A percentile compares a stretch with the other conserved stretches of the same genome.
Conservation (phyloP, 2,113 vertebrate genomes). For the Guaruba guarouba region DNA sequence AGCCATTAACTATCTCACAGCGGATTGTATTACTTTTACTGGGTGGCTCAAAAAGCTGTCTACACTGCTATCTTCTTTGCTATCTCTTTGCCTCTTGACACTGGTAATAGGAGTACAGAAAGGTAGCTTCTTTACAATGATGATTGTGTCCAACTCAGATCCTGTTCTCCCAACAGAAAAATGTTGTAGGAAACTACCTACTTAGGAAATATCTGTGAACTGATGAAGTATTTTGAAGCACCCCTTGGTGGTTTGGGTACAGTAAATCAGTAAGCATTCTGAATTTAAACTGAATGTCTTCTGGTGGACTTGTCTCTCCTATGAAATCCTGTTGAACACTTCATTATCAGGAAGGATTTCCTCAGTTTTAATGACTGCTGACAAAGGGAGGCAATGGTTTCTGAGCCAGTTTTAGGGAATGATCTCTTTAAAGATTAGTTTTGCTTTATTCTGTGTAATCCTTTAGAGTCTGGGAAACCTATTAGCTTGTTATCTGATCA, state of each 20-base stretch:
- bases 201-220: neutral
- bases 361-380: neutral
- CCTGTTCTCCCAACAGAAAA: neutral
- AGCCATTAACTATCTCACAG: neutral
- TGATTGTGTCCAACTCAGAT: neutral
- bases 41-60: neutral
- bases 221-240: neutral
- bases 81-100: neutral
- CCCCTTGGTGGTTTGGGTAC: neutral
- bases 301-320: neutral
- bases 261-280: neutral
- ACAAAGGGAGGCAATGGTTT: neutral
- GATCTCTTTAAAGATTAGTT: neutral
- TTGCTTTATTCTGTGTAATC: constrained; percentile 19
- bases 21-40: neutral
- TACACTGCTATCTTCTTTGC: too few species aligned
- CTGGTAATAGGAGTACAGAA: neutral
- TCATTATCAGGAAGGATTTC: neutral
- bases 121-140: neutral
- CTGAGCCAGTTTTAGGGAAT: neutral
- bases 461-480: neutral
- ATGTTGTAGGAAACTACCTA: neutral
- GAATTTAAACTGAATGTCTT: neutral
- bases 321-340: constrained; percentile 17
- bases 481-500: neutral